Percentiles rank a stretch among this genome's conserved stretches.
These are phyloP conservation scores for Megathymus violae DNA, from an alignment of 1,140 invertebrate species.

Conservation along the genomic window DNA sequence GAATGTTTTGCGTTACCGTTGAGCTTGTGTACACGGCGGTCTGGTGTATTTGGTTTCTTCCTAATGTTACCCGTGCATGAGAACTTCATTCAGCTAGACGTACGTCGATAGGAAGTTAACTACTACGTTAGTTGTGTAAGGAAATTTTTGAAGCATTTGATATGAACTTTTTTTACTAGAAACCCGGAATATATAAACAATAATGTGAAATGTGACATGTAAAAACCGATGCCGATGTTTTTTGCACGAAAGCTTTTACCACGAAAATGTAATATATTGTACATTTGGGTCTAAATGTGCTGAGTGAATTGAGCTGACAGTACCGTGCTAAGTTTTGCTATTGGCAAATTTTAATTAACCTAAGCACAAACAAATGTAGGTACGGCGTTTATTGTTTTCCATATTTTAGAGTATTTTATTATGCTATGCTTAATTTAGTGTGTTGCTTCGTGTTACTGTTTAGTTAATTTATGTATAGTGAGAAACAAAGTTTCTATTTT, in stretches of 20 bases:
- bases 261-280: slow-evolving; percentile 83
- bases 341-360: slow-evolving; percentile 64
- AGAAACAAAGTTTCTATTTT: slow-evolving; percentile 80
- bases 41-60: slow-evolving; percentile 75
- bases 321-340: slow-evolving; percentile 79
- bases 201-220: slow-evolving; percentile 74
- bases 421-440: slow-evolving; percentile 74
- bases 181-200: slow-evolving; percentile 64
- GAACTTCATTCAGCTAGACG: slow-evolving; percentile 71
- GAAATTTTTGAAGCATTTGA: slow-evolving; percentile 84
- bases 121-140: slow-evolving; percentile 82
- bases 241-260: slow-evolving; percentile 78
- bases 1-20: slow-evolving; percentile 66
- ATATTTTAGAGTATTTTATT: slow-evolving; percentile 76
- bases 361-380: slow-evolving; percentile 64
- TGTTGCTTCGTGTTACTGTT: slow-evolving; percentile 81
- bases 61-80: slow-evolving; percentile 69
- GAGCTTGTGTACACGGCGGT: slow-evolving; percentile 73
- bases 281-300: slow-evolving; percentile 83
- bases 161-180: slow-evolving; percentile 84
- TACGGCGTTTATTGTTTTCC: slow-evolving; percentile 68
- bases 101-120: slow-evolving; percentile 70
- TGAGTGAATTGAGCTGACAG: slow-evolving; percentile 79
- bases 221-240: slow-evolving; percentile 75
- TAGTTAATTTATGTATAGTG: slow-evolving; percentile 76